Conservation (phyloP, 2,113 vertebrate species). For the Aldabrachelys gigantea region DNA sequence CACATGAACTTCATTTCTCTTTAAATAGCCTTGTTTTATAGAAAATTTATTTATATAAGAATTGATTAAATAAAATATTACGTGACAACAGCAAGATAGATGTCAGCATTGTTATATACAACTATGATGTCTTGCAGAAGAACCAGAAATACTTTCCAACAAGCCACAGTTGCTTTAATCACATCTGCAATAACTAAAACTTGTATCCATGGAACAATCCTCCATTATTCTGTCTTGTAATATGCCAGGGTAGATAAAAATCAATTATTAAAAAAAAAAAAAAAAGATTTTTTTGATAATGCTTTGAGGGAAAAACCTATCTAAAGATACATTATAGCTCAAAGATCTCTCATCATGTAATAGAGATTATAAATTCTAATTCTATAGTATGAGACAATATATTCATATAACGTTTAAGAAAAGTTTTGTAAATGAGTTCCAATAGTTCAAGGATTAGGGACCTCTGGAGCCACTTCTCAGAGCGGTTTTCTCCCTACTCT, state of each 20-base stretch:
- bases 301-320: too few species aligned
- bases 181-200: neutral
- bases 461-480: neutral
- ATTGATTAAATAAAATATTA: neutral
- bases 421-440: too few species aligned
- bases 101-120: neutral
- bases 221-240: neutral
- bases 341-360: too few species aligned
- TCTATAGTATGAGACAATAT: too few species aligned
- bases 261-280: too few species aligned
- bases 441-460: too few species aligned
- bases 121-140: neutral
- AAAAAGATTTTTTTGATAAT: too few species aligned
- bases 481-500: neutral
- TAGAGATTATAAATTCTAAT: too few species aligned
- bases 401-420: too few species aligned
- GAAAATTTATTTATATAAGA: neutral
- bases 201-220: neutral
- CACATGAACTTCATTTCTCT: neutral
- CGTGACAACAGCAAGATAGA: neutral
- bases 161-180: neutral
- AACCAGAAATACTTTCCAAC: neutral
- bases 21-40: neutral
- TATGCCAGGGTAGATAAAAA: neutral
- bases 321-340: too few species aligned